Base-by-base conservation (phyloP, 1,140 invertebrate species). In the Drosophila murphyi region DNA sequence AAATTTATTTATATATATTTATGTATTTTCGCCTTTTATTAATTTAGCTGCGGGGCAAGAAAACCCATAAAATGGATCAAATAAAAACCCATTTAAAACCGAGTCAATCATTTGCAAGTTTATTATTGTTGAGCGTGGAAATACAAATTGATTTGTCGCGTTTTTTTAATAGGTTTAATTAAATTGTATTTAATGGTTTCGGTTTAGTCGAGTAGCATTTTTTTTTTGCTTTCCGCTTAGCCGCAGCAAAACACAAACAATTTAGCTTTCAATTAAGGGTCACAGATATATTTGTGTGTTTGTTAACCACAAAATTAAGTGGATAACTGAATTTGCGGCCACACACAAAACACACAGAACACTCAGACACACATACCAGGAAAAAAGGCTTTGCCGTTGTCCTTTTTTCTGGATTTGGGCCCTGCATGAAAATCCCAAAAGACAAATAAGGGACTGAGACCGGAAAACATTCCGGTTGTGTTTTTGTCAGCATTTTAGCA, bases 401-500 rank as follows among this genome's bases (percentile, higher is more conserved):
- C 82, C 78, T 68, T 85, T 76, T 83, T 68, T 47, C 39, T 41
- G 56, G 35, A 43, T 55, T 47, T 35, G 51, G 10, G 10, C 47
- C 47, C 76, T 65, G 70, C 63, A 55, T 67, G 67, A 65, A 76
- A 80, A 74, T 83, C 76, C 80, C 78, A 50, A 68, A 74, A 80
- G 72, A 87, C 72, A 87, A 71, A 88, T 77, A 83, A 71, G 71
- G 82, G 82, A 69, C 68, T 75, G 72, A 62, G 59, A 34, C 64
- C 51, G 72, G 52, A 63, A 75, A 67, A 63, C 62, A 70, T 76
- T 82, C 80, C 72, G 64, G 54, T 82, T 59, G 68, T 71, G 62
- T 74, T 79, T 86, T 88, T 80, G 79, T 82, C 88, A 69, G 76
- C 82, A 83, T 88, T 87, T 87, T 87, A 88, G 82, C 82, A 87